Conservation (phyloP, 2,113 vertebrate genomes). For the Platanista minor region DNA sequence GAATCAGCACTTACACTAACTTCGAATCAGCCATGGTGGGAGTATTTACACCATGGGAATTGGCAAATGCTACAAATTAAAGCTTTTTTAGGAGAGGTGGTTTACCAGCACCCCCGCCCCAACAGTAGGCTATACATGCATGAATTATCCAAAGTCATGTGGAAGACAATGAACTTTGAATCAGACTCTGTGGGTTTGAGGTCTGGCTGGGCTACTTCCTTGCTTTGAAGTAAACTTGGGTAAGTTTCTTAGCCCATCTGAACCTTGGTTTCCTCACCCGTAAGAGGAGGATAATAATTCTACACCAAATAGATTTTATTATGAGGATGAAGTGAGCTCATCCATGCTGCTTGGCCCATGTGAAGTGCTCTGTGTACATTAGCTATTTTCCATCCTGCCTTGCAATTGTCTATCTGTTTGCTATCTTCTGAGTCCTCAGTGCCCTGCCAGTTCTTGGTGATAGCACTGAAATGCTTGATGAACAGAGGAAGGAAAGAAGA, state of each 20-base stretch:
- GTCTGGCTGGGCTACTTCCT: not conserved
- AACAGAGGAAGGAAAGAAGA: not conserved
- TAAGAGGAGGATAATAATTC: not conserved
- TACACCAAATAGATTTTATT: not conserved
- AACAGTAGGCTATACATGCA: too few relatives aligned
- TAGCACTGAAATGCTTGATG: not conserved
- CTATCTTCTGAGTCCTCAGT: not conserved
- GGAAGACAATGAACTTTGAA: not conserved
- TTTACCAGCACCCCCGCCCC: not conserved
- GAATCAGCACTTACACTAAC: not conserved
- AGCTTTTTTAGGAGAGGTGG: not conserved
- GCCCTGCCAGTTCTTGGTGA: not conserved
- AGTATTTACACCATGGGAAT: not conserved
- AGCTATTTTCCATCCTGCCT: not conserved
- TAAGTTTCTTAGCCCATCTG: not conserved
- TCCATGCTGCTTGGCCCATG: too few relatives aligned
- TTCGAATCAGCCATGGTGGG: not conserved
- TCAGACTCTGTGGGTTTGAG: not conserved
- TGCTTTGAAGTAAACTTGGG: not conserved
- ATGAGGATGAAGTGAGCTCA: not conserved
- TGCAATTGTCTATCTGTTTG: not conserved
- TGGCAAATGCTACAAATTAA: not conserved
- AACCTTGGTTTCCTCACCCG: not conserved
- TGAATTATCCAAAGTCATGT: not conserved
- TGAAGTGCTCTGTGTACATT: not conserved